Conservation (phyloP, 2,113 vertebrate genomes). For the Athene noctua region DNA sequence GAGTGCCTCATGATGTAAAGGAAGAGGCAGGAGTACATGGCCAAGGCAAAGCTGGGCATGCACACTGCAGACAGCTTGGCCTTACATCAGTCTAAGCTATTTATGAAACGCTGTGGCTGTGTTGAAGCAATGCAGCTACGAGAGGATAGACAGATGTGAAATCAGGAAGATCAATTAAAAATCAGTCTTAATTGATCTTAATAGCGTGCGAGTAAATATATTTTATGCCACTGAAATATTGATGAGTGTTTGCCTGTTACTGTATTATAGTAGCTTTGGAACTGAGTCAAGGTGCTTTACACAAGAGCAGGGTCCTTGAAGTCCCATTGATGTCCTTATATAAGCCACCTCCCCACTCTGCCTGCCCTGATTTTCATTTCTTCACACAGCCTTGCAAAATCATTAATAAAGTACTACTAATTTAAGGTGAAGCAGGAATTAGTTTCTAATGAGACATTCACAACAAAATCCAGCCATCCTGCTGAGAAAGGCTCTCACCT, state of each 20-base stretch:
- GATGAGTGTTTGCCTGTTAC: not conserved
- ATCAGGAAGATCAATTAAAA: not conserved
- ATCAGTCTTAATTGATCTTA: not conserved
- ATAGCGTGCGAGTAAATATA: not conserved
- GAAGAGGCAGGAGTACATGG: not conserved
- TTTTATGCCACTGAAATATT: not conserved
- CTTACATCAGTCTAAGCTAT: not conserved
- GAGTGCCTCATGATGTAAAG: not conserved
- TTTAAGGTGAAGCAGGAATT: not conserved
- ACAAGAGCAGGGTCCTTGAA: not conserved
- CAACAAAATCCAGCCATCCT: not conserved
- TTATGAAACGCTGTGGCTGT: not conserved
- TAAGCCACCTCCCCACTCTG: not conserved
- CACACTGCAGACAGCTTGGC: not conserved
- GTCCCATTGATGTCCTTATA: not conserved
- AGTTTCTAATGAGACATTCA: not conserved
- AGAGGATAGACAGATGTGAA: not conserved
- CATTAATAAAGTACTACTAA: not conserved
- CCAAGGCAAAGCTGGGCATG: not conserved
- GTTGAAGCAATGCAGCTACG: not conserved
- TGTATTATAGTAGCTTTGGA: not conserved
- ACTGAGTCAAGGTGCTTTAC: not conserved
- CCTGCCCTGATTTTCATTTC: not conserved
- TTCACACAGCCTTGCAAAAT: conserved; percentile 4
- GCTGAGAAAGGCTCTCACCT: not conserved